Evolutionary conservation across 2,797 vertebrate genomes (phyloP), one percentile per base, ranked within the genome.

Genomic region (Remorina albescens): DNA sequence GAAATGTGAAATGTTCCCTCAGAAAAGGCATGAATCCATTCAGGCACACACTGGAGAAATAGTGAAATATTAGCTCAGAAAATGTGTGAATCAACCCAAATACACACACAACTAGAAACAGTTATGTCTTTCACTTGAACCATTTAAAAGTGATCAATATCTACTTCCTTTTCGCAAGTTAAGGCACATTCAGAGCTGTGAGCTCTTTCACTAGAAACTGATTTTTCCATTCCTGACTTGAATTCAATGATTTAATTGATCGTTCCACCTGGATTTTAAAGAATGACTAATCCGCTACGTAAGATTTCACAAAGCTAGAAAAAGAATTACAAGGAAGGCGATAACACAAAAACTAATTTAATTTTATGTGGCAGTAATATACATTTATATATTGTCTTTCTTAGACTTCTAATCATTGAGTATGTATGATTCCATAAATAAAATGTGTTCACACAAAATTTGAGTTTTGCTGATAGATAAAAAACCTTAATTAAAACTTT

Each of bases 21-120:
- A 73, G 23, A 76, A 67, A 82, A 78, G 50, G 39, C 44, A 51
- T 18, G 21, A 81, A 76, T 72, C 59, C 57, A 65, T 67, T 16
- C 10, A 57, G 21, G 46, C n/a, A 47, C 32, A 18, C 19, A 5
- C 16, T 30, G 28, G 64, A 65, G 39, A 71, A 67, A 65, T 6
- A 59, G 67, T 56, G 46, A 74, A 73, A 72, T 36, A 15, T 70
- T 81, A 5, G 1, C 57, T 75, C 53, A 73, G 23, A 76, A 65
- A 82, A 73, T 46, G 25, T 37, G 32, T 10, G 11, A 81, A 70
- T 70, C 59, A 61, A 65, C 59, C 21, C 11, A 61, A 28, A 55
- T 11, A 37, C 8, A 34, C 42, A 55, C 44, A 28, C 32, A 50
- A 28, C 6, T 68, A 10, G 56, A 49, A 60, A 65, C 6, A 54